Conservation (phyloP, 2,888 invertebrate species). For the Tineola bisselliella region DNA sequence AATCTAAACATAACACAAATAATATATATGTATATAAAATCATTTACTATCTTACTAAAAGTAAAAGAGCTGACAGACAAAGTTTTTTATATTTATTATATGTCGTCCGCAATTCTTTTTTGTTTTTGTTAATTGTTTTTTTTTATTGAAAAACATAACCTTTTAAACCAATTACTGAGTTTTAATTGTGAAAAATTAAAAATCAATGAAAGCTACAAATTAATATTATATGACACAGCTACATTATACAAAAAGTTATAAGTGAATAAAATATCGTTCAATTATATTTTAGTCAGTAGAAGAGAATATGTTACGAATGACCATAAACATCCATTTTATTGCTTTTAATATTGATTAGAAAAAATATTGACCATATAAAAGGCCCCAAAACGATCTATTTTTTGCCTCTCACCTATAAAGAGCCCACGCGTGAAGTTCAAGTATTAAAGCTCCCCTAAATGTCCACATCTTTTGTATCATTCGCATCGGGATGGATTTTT, state of each 20-base stretch:
- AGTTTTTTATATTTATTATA: no score
- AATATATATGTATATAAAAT: no score
- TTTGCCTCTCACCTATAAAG: slow-evolving; percentile 34
- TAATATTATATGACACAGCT: no score
- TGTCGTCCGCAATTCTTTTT: no score
- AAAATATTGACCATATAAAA: slow-evolving; percentile 8
- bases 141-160: no score
- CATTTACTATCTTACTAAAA: no score
- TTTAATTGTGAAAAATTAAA: no score
- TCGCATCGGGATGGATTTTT: slow-evolving; percentile 39
- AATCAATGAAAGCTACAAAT: no score
- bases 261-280: neutral
- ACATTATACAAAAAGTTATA: neutral
- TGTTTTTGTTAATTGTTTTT: no score
- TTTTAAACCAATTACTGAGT: no score
- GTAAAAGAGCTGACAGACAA: no score
- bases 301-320: neutral
- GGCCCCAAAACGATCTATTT: slow-evolving; percentile 23
- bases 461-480: slow-evolving; percentile 42
- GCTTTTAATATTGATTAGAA: neutral
- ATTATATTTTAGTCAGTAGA: neutral
- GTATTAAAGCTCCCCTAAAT: slow-evolving; percentile 44
- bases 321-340: neutral
- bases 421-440: slow-evolving; percentile 24
- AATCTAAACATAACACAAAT: no score